Percentiles rank a stretch among this genome's conserved stretches.
Conservation (phyloP, 2,797 vertebrate genomes). For the Scyliorhinus canicula region DNA sequence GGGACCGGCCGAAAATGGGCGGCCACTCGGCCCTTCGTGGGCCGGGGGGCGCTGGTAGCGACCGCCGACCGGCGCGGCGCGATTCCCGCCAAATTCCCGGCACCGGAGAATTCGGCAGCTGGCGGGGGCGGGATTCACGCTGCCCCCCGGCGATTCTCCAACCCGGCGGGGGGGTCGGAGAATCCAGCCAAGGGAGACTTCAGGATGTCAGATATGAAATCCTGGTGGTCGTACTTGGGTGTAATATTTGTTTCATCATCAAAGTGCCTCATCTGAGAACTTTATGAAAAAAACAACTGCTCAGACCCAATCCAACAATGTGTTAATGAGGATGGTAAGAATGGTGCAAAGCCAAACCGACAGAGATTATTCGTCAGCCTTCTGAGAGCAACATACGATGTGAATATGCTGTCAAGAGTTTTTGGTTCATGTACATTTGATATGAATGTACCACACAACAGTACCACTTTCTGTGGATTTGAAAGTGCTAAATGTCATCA, state of each 20-base stretch:
- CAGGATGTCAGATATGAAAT: not conserved
- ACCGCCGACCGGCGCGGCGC: too few species aligned
- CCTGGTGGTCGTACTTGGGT: not conserved
- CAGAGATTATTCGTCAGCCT: not conserved
- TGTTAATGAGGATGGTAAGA: not conserved
- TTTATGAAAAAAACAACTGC: too few species aligned
- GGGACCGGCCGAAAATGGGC: too few species aligned
- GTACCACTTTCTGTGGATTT: not conserved
- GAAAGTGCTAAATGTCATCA: not conserved
- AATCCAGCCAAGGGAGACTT: too few species aligned
- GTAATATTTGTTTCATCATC: not conserved
- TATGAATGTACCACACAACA: not conserved
- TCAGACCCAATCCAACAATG: not conserved
- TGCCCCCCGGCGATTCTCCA: too few species aligned
- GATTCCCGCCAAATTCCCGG: too few species aligned
- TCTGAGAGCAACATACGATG: not conserved
- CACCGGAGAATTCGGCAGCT: too few species aligned
- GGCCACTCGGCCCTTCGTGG: too few species aligned
- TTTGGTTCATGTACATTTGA: constrained; percentile 9
- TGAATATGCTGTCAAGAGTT: not conserved
- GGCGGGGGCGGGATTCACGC: too few species aligned
- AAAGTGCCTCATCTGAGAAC: not conserved
- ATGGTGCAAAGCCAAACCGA: not conserved
- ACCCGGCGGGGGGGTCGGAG: too few species aligned
- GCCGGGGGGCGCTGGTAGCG: too few species aligned